phyloP scores from a whole-genome alignment of 2,113 vertebrate species.

The Balaenoptera acutorostrata region DNA sequence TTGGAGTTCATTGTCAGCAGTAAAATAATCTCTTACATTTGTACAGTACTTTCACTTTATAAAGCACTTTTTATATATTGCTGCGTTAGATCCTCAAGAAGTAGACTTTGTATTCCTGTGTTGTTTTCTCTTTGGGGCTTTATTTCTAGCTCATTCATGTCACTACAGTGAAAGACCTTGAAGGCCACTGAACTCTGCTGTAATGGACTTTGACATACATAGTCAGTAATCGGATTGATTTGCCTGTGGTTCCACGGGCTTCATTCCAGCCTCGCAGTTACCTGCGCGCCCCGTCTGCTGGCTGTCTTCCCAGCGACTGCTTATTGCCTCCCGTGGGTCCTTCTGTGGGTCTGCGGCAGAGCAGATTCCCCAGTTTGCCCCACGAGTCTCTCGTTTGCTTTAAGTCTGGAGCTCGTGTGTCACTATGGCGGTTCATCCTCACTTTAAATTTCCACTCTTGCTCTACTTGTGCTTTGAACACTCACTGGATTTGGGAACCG shows the following conservation, averaged over 20 bases:
- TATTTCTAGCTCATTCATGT: neutral
- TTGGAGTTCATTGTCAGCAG: neutral
- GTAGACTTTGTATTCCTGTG: neutral
- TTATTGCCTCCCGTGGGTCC: neutral
- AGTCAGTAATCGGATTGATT: neutral
- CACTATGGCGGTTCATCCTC: neutral
- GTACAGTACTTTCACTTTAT: neutral
- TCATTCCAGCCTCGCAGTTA: neutral
- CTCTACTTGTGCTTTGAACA: neutral
- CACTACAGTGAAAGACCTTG: neutral
- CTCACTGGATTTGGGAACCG: neutral
- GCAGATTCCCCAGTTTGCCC: neutral
- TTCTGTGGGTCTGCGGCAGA: neutral
- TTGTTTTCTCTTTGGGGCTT: neutral
- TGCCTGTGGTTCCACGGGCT: neutral
- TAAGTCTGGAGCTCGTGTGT: neutral
- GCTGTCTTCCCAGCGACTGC: neutral
- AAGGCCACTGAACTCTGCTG: neutral
- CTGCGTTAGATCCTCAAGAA: neutral
- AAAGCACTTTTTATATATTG: neutral
- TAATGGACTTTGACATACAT: neutral
- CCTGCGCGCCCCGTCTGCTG: neutral
- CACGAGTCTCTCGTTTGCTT: rapidly evolving
- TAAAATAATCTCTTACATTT: neutral
- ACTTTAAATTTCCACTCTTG: neutral